phyloP scores from a whole-genome alignment of 2,888 invertebrate genomes.

The Microplitis manilae region DNA sequence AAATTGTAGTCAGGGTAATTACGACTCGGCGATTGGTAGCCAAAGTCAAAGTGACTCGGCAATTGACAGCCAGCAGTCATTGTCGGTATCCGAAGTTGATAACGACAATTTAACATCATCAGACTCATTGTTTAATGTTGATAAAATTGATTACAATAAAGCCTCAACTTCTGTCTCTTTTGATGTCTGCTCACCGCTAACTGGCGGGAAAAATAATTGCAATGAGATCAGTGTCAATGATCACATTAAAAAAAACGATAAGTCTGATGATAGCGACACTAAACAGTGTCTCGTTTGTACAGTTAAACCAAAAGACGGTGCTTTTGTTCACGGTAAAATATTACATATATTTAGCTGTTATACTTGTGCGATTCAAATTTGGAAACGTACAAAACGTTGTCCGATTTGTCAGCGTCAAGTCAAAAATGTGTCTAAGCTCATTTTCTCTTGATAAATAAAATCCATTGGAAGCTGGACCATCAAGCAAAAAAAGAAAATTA shows the following conservation, averaged over 20 bases:
- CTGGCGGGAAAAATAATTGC: neutral
- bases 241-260: neutral
- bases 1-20: neutral
- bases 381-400: constrained; percentile 77
- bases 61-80: constrained; percentile 9
- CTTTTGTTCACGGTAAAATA: constrained; percentile 79
- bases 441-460: constrained; percentile 58
- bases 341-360: constrained; percentile 83
- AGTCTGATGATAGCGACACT: constrained; percentile 54
- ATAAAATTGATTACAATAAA: neutral
- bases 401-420: constrained; percentile 81
- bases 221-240: constrained; percentile 21
- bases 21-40: neutral
- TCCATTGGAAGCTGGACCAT: neutral
- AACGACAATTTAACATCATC: constrained; percentile 20
- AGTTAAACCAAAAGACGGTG: constrained; percentile 77
- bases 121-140: neutral
- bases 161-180: neutral
- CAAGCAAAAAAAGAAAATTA: neutral
- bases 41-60: neutral
- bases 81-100: constrained; percentile 17
- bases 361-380: constrained; percentile 79
- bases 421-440: constrained; percentile 78
- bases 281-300: constrained; percentile 78
- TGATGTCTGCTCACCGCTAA: neutral